These are phyloP conservation scores for Agelaius phoeniceus DNA, from an alignment of 2,113 vertebrate genomes.

Conservation along the genomic window DNA sequence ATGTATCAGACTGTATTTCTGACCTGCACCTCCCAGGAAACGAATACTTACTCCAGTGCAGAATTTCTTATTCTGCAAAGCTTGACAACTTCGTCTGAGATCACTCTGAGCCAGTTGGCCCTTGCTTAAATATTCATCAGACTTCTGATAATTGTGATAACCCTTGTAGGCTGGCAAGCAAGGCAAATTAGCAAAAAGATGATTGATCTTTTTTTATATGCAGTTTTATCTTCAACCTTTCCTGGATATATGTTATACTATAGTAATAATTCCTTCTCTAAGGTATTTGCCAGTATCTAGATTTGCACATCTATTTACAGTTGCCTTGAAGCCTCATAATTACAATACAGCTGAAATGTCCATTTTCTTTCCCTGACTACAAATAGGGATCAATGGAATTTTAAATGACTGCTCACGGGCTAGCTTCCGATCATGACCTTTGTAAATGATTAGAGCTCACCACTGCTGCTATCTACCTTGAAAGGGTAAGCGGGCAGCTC, in stretches of 20 bases:
- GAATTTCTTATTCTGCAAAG: background rate
- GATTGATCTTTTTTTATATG: slow-evolving; percentile 80
- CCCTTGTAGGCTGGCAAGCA: slow-evolving; percentile 68
- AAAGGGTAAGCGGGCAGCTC: slow-evolving; percentile 82
- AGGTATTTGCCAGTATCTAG: slow-evolving; percentile 77
- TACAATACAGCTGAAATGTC: slow-evolving; percentile 87
- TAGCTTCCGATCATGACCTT: slow-evolving; percentile 88
- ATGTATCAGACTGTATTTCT: background rate
- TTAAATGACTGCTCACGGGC: slow-evolving; percentile 84
- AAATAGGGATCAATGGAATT: slow-evolving; percentile 90
- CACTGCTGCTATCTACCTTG: slow-evolving; percentile 79
- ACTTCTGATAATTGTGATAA: slow-evolving; percentile 81
- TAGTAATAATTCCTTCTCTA: slow-evolving; percentile 80
- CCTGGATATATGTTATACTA: slow-evolving; percentile 64
- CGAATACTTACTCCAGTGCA: background rate
- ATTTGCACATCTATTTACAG: slow-evolving; percentile 83
- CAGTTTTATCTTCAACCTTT: slow-evolving; percentile 83
- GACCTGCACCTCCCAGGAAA: background rate
- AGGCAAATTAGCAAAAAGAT: slow-evolving; percentile 77
- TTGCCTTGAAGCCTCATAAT: slow-evolving; percentile 85
- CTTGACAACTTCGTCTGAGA: background rate
- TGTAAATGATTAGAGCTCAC: slow-evolving; percentile 91
- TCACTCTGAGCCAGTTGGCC: slow-evolving; percentile 49
- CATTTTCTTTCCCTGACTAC: slow-evolving; percentile 85
- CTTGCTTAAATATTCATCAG: slow-evolving; percentile 71